Evolutionary conservation across 2,888 invertebrate species (phyloP).

Genomic region (Allygus modestus): DNA sequence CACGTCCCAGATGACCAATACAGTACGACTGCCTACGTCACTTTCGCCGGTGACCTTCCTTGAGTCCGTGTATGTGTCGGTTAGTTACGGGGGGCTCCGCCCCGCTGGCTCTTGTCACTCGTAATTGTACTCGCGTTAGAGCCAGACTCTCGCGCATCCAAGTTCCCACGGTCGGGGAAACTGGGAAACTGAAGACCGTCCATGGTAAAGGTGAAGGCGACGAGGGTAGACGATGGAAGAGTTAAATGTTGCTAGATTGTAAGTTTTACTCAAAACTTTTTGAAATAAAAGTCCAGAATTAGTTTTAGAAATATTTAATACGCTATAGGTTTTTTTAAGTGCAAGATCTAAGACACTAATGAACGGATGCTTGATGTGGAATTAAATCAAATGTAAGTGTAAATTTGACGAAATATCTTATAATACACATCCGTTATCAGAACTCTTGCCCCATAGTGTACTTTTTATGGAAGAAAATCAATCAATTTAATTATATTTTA

Average conservation of each 20-base stretch:
- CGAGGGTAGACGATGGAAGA: not conserved
- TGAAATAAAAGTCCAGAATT: too few species aligned
- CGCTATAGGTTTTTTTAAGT: too few species aligned
- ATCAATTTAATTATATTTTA: too few species aligned
- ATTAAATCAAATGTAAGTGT: too few species aligned
- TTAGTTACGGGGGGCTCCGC: slow-evolving; percentile 26
- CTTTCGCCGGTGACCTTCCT: slow-evolving; percentile 46
- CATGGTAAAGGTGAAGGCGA: slow-evolving; percentile 16
- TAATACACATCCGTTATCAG: too few species aligned
- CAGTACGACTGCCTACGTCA: slow-evolving; percentile 24
- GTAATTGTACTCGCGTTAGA: slow-evolving; percentile 39
- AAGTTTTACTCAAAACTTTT: too few species aligned
- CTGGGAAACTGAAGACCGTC: not conserved
- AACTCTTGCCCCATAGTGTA: too few species aligned
- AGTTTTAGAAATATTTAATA: too few species aligned
- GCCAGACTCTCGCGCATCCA: slow-evolving; percentile 23
- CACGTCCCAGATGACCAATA: slow-evolving; percentile 37
- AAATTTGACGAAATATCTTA: too few species aligned
- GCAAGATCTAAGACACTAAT: too few species aligned
- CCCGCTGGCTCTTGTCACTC: slow-evolving; percentile 26
- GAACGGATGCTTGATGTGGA: too few species aligned
- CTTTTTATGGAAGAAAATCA: too few species aligned
- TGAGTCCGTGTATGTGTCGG: not conserved
- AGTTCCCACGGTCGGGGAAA: slow-evolving; percentile 13
- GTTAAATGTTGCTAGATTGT: not conserved